These are phyloP conservation scores for Garra rufa DNA, from an alignment of 2,113 vertebrate species.

Conservation along the genomic window DNA sequence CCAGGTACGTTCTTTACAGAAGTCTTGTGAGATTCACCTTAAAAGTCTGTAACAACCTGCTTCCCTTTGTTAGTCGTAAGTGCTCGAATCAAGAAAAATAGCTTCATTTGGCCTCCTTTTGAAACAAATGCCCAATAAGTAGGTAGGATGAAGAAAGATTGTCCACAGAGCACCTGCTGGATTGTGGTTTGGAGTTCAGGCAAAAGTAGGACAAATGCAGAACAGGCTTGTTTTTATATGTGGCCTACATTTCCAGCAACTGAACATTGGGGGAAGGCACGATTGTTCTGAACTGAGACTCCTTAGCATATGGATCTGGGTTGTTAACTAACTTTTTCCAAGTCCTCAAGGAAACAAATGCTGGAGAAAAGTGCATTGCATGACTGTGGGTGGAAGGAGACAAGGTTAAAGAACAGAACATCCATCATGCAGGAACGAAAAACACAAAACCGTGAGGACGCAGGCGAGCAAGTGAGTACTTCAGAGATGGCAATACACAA, in stretches of 20 bases:
- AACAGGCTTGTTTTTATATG: constrained; percentile 31
- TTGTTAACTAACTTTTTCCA: constrained; percentile 41
- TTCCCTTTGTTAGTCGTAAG: neutral
- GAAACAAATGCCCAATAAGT: constrained; percentile 12
- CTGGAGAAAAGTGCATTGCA: constrained; percentile 37
- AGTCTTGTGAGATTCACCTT: neutral
- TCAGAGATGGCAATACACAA: constrained; percentile 50
- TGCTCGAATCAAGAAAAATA: neutral
- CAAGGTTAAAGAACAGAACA: constrained; percentile 55
- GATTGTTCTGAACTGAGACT: constrained; percentile 37
- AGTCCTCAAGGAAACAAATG: constrained; percentile 50
- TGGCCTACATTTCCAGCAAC: constrained; percentile 51
- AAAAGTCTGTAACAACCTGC: neutral
- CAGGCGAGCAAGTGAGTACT: constrained; percentile 40
- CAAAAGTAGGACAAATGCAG: constrained; percentile 52
- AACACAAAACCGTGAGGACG: constrained; percentile 5
- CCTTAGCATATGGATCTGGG: constrained; percentile 56
- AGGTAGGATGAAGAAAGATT: constrained; percentile 12
- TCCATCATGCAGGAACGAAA: constrained; percentile 47
- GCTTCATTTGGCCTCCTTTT: constrained; percentile 9
- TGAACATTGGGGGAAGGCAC: neutral
- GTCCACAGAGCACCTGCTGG: constrained; percentile 8
- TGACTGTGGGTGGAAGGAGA: constrained; percentile 29
- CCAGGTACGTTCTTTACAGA: neutral
- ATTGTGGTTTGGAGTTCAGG: constrained; percentile 40